Conservation (phyloP, 2,888 invertebrate species). For the Apamea crenata region DNA sequence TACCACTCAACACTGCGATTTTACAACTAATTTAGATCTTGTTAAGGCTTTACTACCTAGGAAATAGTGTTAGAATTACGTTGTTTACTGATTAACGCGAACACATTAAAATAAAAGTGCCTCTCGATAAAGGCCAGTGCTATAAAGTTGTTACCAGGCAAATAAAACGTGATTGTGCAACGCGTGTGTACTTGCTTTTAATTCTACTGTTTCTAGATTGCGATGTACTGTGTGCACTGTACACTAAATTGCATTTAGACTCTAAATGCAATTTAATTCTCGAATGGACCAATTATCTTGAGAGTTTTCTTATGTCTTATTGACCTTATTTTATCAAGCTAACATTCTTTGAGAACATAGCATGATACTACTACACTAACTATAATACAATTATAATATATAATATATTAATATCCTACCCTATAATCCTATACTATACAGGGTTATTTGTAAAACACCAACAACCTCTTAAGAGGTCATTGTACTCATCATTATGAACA, state of each 20-base stretch:
- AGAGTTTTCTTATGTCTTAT: conserved; percentile 34
- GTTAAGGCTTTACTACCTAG: conserved; percentile 26
- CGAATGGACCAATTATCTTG: conserved; percentile 31
- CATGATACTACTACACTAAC: no score
- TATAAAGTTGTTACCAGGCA: conserved; percentile 41
- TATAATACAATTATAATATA: no score
- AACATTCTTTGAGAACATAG: no score
- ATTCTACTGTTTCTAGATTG: conserved; percentile 42
- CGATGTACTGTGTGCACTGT: conserved; percentile 18
- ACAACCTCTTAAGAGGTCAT: no score
- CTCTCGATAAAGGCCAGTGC: conserved; percentile 22
- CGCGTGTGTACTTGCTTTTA: conserved; percentile 35
- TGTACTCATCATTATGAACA: no score
- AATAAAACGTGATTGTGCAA: conserved; percentile 53
- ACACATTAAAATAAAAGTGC: conserved; percentile 38
- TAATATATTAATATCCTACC: no score
- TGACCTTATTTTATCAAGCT: no score
- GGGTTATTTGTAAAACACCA: no score
- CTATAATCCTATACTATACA: no score
- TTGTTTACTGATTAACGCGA: conserved; percentile 43
- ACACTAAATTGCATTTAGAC: conserved; percentile 39
- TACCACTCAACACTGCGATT: background rate
- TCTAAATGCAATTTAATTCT: conserved; percentile 34
- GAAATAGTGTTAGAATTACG: conserved; percentile 36
- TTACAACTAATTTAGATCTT: conserved; percentile 29